Base-by-base conservation (phyloP, 2,797 vertebrate genomes). In the Esox masquinongy region DNA sequence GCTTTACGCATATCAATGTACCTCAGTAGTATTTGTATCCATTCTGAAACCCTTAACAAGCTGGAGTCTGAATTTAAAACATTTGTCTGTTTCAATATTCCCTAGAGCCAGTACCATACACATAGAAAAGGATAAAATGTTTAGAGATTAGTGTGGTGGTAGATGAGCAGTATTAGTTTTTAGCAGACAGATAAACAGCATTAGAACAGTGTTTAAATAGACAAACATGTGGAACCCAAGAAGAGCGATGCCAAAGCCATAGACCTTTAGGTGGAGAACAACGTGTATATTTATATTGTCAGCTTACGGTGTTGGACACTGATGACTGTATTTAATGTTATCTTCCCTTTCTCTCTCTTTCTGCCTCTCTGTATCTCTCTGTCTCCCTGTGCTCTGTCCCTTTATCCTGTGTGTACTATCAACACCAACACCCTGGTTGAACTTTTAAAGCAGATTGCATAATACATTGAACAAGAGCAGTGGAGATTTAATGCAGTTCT, bases 401-500 rank as follows among this genome's bases (percentile, higher is more conserved):
- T 82, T 74, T 59, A 68, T 80, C 77, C 69, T 77, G 80, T 84
- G 50, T 79, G 12, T 47, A 47, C 43, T 47, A 70, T 43, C 56
- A 22, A 49, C 67, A 78, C 80, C 85, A 86, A 81, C 87, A 86
- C 77, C 83, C 80, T 82, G 85, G 84, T 86, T 88, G 88, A 89
- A 91, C 84, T 77, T 87, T 82, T 80, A 87, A 90, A 91, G 90
- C 86, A 81, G 79, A 90, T 92, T 93, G 90, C 87, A 85, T 93
- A 90, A 93, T 88, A 72, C 31, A 72, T 78, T 80, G 78, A 90
- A 90, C 81, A 16, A 88, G 82, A 89, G 87, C 90, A 92, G 92
- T 92, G 84, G 90, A 93, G 90, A 90, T 93, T 89, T 88, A 89
- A 92, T 91, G 83, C 90, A 89, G 84, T 82, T 80, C 64, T 70